Evolutionary conservation across 2,888 invertebrate species (phyloP).

Genomic region (Mythimna lalbum): DNA sequence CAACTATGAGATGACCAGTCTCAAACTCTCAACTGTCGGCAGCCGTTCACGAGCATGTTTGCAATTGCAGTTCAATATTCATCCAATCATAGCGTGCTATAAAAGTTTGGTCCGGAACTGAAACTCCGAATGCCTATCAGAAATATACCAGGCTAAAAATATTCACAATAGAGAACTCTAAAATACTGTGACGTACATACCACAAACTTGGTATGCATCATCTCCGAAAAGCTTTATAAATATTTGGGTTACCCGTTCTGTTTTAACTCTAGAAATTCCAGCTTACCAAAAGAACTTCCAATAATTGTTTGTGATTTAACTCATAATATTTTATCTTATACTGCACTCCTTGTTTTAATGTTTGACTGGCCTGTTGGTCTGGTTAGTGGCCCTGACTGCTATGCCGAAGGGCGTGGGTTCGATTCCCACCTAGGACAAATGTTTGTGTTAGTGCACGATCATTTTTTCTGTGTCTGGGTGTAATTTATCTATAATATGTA

Average conservation of each 20-base stretch:
- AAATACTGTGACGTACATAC: background rate
- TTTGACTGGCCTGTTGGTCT: too few species aligned
- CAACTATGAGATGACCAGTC: too few species aligned
- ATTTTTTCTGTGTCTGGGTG: too few species aligned
- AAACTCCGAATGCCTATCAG: background rate
- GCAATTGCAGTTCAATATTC: conserved; percentile 2
- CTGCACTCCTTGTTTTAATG: too few species aligned
- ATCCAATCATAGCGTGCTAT: background rate
- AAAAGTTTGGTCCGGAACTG: background rate
- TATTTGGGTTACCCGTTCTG: conserved; percentile 4
- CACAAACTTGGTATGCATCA: background rate
- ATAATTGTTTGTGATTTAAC: background rate
- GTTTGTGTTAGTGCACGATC: too few species aligned
- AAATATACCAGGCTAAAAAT: conserved; percentile 18
- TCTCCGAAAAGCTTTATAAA: conserved; percentile 10
- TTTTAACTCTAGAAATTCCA: background rate
- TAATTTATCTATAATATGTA: too few species aligned
- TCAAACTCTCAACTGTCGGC: too few species aligned
- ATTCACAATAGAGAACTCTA: conserved; percentile 1
- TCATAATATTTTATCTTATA: too few species aligned
- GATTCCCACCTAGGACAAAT: too few species aligned
- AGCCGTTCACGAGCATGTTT: too few species aligned
- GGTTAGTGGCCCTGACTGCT: too few species aligned
- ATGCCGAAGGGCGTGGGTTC: too few species aligned
- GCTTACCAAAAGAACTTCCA: background rate